Percentiles rank a stretch among this genome's conserved stretches.
phyloP scores from a whole-genome alignment of 1,140 invertebrate species.

The Panulirus ornatus region DNA sequence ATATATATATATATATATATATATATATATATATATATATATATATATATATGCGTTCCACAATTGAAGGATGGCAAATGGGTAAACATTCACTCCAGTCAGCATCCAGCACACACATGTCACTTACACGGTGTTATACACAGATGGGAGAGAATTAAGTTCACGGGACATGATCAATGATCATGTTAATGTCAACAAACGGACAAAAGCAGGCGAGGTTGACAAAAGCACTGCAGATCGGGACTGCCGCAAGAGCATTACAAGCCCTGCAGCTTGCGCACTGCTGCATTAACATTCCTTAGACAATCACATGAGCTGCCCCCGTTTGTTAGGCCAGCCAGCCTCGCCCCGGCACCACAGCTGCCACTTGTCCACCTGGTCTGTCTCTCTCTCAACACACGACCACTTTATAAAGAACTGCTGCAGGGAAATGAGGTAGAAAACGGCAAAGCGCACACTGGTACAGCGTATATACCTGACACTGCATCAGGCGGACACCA shows the following conservation, averaged over 20 bases:
- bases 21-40: no score
- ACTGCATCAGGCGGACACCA: neutral
- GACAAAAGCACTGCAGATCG: neutral
- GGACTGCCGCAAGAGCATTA: neutral
- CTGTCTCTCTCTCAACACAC: neutral
- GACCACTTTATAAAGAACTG: neutral
- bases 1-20: no score
- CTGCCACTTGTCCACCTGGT: neutral
- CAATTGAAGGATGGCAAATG: no score
- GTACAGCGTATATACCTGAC: neutral
- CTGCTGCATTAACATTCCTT: slow-evolving; percentile 10
- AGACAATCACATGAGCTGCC: slow-evolving; percentile 18
- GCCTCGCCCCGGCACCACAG: neutral
- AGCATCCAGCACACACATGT: no score
- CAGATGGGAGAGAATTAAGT: no score
- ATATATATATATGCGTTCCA: no score
- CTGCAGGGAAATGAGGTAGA: no score
- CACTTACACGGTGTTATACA: no score
- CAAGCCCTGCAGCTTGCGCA: neutral
- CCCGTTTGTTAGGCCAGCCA: neutral
- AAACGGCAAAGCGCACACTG: neutral
- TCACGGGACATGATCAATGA: no score
- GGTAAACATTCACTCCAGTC: no score
- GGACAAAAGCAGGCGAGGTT: neutral
- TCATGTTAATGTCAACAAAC: no score